Evolutionary conservation across 2,888 invertebrate genomes (phyloP).

Genomic region (Acronicta alni): DNA sequence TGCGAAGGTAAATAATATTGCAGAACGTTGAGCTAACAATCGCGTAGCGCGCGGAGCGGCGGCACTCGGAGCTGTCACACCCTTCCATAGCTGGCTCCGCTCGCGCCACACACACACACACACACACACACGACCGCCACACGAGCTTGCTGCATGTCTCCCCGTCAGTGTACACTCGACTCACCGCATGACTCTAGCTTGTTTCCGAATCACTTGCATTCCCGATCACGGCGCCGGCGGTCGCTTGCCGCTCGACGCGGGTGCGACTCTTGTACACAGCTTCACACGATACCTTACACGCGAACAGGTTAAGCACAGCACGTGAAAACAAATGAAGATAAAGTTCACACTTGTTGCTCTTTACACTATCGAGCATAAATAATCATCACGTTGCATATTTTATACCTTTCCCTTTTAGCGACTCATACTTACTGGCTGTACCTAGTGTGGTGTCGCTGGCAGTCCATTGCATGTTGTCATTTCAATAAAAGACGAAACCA

Average conservation of each 20-base stretch:
- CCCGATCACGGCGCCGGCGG: constrained; percentile 83
- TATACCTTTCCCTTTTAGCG: constrained; percentile 89
- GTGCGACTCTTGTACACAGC: constrained; percentile 80
- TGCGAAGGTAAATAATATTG: constrained; percentile 41
- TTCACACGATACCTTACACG: constrained; percentile 86
- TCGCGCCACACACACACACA: constrained; percentile 86
- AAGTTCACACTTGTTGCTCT: constrained; percentile 78
- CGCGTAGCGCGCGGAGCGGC: constrained; percentile 72
- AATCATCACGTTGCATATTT: constrained; percentile 87
- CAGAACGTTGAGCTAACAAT: constrained; percentile 41
- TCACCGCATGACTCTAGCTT: constrained; percentile 86
- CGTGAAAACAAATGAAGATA: constrained; percentile 70
- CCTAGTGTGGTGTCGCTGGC: constrained; percentile 80
- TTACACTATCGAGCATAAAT: constrained; percentile 82
- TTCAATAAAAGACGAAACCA: constrained; percentile 74
- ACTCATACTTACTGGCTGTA: constrained; percentile 81
- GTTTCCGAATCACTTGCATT: constrained; percentile 85
- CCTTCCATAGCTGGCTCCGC: constrained; percentile 87
- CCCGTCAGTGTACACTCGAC: constrained; percentile 80
- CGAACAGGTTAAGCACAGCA: constrained; percentile 86
- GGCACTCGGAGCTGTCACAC: constrained; percentile 74
- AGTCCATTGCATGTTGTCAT: constrained; percentile 86
- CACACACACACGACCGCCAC: constrained; percentile 70
- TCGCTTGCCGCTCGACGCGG: constrained; percentile 72
- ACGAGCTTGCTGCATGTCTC: constrained; percentile 85